Evolutionary conservation across 2,888 invertebrate genomes (phyloP).

Genomic region (Sinelater perroti): DNA sequence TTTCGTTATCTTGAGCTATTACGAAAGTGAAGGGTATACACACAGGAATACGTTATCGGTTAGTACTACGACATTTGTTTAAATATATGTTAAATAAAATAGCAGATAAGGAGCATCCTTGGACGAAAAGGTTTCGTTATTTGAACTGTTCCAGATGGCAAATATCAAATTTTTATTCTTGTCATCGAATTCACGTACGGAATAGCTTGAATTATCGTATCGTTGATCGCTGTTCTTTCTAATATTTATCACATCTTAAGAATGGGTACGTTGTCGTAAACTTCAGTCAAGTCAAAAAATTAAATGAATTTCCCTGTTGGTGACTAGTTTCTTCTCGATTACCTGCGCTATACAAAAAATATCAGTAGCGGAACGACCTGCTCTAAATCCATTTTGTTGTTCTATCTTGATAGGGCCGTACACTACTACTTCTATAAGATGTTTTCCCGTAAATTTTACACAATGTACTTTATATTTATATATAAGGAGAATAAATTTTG

Average conservation of each 20-base stretch:
- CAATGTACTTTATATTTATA: too few species aligned
- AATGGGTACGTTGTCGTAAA: slow-evolving; percentile 11
- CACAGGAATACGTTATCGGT: neutral
- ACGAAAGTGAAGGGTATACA: neutral
- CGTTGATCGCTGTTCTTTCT: slow-evolving; percentile 4
- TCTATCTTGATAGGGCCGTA: neutral
- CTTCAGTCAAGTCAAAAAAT: slow-evolving; percentile 15
- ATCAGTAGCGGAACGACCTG: neutral
- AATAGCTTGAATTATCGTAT: too few species aligned
- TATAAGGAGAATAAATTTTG: too few species aligned
- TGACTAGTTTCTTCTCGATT: slow-evolving; percentile 4
- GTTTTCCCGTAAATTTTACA: neutral
- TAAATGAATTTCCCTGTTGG: slow-evolving; percentile 8
- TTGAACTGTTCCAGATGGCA: neutral
- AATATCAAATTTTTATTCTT: slow-evolving; percentile 9
- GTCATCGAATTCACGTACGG: slow-evolving; percentile 12
- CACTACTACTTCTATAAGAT: neutral
- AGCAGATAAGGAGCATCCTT: neutral
- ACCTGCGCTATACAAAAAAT: neutral
- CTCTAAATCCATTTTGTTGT: slow-evolving; percentile 3
- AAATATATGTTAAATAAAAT: slow-evolving; percentile 2
- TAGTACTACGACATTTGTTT: neutral
- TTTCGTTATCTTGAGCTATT: slow-evolving; percentile 2
- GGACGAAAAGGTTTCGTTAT: too few species aligned
- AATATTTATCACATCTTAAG: slow-evolving; percentile 10